Evolutionary conservation across 2,888 invertebrate species (phyloP), one percentile per base, ranked within the genome.

Genomic region (Chloroclystis v-ata): DNA sequence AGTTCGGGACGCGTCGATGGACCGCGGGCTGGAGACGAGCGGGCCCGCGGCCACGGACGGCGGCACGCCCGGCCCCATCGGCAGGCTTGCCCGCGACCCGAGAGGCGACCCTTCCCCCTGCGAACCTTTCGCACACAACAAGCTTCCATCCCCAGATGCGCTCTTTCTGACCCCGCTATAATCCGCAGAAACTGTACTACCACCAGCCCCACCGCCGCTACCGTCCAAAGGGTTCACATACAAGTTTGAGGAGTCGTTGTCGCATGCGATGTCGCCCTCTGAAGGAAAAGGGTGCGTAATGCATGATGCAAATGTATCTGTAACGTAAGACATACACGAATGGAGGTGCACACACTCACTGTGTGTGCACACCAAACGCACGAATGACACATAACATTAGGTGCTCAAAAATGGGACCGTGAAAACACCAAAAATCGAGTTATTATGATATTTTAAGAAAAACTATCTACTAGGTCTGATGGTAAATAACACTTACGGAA

Each of bases 301-400:
- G 90, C 97, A 97, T 87, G 96, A 97, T 82, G 96, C 96, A 88
- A 96, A 98, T 62, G 97, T 97, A 86, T 97, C 97, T 72, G 96
- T 94, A 88, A 96, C 93, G 89, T 82, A 86, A 86, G 85, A 87
- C 81, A 84, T 80, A 84, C 82, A 76, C 72, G 83, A 72, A 78
- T 85, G 80, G 84, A 85, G 77, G 75, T 71, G 72, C 73, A 73
- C 72, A 72, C 67, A 60, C 69, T 69, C 63, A 60, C 54, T 44
- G 49, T 53, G 55, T 57, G 56, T 49, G 59, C 57, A 55, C 49
- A 49, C 51, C 56, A 46, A 42, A 49, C 50, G 46, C 46, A 49
- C 47, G 32, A 44, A n/a, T 38, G 32, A 38, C 37, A 39, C 28
- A 25, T 24, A 42, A 54, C 37, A 43, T 48, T 32, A 40, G 45